A percentile compares a stretch with the other conserved stretches of the same genome.
Conservation (phyloP, 64 coral and sea anemone genomes). For the Porites australiensis region DNA sequence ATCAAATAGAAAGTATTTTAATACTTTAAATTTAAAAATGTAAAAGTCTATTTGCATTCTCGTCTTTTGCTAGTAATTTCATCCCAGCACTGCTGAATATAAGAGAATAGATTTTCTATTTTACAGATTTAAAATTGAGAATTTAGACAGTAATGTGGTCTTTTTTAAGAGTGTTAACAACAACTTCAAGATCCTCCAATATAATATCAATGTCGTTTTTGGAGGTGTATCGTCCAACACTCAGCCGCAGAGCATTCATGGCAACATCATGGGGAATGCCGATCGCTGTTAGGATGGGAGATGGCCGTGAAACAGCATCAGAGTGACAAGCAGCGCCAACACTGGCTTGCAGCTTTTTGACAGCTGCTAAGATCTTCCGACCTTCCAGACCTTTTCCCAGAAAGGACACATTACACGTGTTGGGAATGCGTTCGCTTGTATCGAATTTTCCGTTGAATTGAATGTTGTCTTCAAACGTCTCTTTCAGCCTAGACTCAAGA, state of each 20-base stretch:
- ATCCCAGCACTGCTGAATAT: no score
- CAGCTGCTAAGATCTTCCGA: slow-evolving; percentile 48
- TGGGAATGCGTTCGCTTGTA: slow-evolving; percentile 88
- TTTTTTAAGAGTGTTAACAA: slow-evolving; percentile 59
- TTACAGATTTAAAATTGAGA: no score
- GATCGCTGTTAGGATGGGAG: slow-evolving; percentile 86
- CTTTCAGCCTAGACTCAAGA: slow-evolving; percentile 76
- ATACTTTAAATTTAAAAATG: no score
- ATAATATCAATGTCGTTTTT: slow-evolving; percentile 78
- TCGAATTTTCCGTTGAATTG: slow-evolving; percentile 93
- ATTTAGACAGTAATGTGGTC: background rate
- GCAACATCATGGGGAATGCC: slow-evolving; percentile 83
- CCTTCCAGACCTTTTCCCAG: slow-evolving; percentile 76
- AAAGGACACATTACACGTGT: slow-evolving; percentile 97
- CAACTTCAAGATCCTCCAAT: slow-evolving; percentile 75
- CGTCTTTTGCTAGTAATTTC: no score
- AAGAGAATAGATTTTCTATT: no score
- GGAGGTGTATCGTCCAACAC: slow-evolving; percentile 89
- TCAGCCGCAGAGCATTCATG: slow-evolving; percentile 94
- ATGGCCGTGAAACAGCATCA: slow-evolving; percentile 71
- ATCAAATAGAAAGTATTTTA: no score
- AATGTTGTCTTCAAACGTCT: slow-evolving; percentile 72
- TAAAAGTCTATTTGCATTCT: no score
- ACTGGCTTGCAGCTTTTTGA: slow-evolving; percentile 81
- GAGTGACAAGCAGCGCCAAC: slow-evolving; percentile 98